phyloP scores from a whole-genome alignment of 2,797 vertebrate species.

The Arremon brunneinucha region DNA sequence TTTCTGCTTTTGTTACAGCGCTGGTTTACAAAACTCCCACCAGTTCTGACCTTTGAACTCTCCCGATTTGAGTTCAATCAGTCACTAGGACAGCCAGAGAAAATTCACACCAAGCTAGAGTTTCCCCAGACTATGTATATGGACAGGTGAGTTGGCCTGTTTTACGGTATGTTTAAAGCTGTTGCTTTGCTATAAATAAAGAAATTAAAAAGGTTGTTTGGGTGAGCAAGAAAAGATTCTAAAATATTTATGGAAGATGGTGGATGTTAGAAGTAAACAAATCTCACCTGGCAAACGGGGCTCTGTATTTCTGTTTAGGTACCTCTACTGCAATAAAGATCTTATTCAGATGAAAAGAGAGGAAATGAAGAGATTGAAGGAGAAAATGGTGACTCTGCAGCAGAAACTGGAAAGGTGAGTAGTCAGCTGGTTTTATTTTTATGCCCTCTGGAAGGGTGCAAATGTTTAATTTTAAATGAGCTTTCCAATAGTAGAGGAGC shows the following conservation, averaged over 20 bases:
- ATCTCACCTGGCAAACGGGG: fast-evolving
- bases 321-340: slow-evolving; percentile 89
- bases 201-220: fast-evolving
- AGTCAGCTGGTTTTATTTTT: not conserved
- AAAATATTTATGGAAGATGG: not conserved
- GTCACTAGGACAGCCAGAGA: slow-evolving; percentile 94
- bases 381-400: slow-evolving; percentile 83
- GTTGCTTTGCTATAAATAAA: not conserved
- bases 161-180: not conserved
- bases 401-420: slow-evolving; percentile 89
- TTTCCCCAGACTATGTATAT: slow-evolving; percentile 94
- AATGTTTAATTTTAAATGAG: not conserved
- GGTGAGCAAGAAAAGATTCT: not conserved
- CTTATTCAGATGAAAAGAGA: slow-evolving; percentile 86
- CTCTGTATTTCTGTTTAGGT: slow-evolving; percentile 72
- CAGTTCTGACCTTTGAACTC: slow-evolving; percentile 95
- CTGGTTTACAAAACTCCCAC: slow-evolving; percentile 96
- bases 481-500: not conserved
- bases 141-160: slow-evolving; percentile 86
- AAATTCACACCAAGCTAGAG: slow-evolving; percentile 97
- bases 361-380: slow-evolving; percentile 85
- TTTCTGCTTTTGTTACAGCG: slow-evolving; percentile 78
- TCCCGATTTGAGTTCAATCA: slow-evolving; percentile 98
- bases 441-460: not conserved
- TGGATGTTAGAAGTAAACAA: not conserved